Evolutionary conservation across 2,113 vertebrate genomes (phyloP).

Genomic region (Cyphotilapia sp.): DNA sequence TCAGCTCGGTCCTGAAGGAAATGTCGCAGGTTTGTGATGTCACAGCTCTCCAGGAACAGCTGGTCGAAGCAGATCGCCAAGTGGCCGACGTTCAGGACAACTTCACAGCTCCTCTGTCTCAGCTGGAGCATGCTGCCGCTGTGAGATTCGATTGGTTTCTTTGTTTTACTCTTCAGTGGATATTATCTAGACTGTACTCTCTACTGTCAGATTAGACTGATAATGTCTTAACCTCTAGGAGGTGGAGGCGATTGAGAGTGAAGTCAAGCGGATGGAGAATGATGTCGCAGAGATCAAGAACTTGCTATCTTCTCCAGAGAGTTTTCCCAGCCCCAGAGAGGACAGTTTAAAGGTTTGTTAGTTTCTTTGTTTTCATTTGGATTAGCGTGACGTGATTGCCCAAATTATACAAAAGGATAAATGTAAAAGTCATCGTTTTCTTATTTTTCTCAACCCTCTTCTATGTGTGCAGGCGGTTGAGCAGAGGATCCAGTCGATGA

Average conservation of each 20-base stretch:
- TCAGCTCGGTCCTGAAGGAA: slow-evolving; percentile 75
- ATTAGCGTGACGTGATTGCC: fast-evolving
- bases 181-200: background rate
- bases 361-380: background rate
- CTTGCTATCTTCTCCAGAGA: slow-evolving; percentile 78
- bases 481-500: slow-evolving; percentile 78
- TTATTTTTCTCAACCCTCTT: background rate
- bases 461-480: slow-evolving; percentile 67
- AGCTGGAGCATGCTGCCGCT: slow-evolving; percentile 76
- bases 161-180: background rate
- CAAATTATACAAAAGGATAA: background rate
- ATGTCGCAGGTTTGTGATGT: slow-evolving; percentile 79
- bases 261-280: slow-evolving; percentile 81
- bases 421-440: background rate
- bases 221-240: slow-evolving; percentile 66
- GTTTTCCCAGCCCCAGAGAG: slow-evolving; percentile 76
- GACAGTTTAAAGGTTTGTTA: slow-evolving; percentile 69
- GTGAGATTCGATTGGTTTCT: slow-evolving; percentile 64
- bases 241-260: slow-evolving; percentile 81
- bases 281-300: slow-evolving; percentile 77
- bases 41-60: slow-evolving; percentile 58
- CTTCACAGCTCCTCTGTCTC: slow-evolving; percentile 75
- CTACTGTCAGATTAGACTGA: background rate
- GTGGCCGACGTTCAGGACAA: slow-evolving; percentile 75
- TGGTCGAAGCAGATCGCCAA: slow-evolving; percentile 65